Evolutionary conservation across 2,113 vertebrate species (phyloP).

Genomic region (Rhea americana): DNA sequence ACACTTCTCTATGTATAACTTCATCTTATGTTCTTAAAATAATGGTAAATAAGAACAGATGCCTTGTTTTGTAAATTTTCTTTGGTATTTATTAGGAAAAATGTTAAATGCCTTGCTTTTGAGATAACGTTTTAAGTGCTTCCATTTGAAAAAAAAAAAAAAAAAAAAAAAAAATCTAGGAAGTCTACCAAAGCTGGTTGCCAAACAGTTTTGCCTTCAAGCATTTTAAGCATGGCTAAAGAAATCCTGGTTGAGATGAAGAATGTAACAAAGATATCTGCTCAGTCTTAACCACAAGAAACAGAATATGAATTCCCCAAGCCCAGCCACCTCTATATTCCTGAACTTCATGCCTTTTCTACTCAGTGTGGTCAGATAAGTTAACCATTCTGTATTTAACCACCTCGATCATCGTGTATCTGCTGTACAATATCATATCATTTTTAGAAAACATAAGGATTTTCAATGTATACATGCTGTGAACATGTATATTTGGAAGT

Average conservation of each 20-base stretch:
- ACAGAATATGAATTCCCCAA: not conserved
- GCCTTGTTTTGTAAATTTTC: conserved; percentile 80
- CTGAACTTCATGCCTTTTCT: not conserved
- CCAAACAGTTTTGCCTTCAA: conserved; percentile 79
- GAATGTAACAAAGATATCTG: conserved; percentile 39
- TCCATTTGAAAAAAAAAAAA: conserved; percentile 53
- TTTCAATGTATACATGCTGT: conserved; percentile 78
- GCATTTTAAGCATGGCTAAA: conserved; percentile 53
- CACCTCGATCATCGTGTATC: conserved; percentile 53
- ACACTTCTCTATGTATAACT: conserved; percentile 56
- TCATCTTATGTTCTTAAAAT: conserved; percentile 64
- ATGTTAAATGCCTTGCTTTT: conserved; percentile 78
- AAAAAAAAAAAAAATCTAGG: conserved; percentile 45
- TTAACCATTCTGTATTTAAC: not conserved
- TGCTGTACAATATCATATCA: conserved; percentile 77
- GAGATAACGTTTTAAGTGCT: conserved; percentile 71
- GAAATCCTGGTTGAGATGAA: conserved; percentile 38
- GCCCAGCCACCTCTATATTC: not conserved
- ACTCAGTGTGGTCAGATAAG: not conserved
- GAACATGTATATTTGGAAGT: conserved; percentile 79
- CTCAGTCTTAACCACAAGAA: conserved; percentile 48
- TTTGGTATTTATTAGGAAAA: conserved; percentile 81
- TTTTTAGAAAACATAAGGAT: conserved; percentile 49
- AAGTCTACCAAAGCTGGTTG: conserved; percentile 81
- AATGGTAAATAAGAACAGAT: conserved; percentile 67